Percentiles rank a stretch among this genome's conserved stretches.
phyloP scores from a whole-genome alignment of 2,113 vertebrate genomes.

The Pangasianodon hypophthalmus region DNA sequence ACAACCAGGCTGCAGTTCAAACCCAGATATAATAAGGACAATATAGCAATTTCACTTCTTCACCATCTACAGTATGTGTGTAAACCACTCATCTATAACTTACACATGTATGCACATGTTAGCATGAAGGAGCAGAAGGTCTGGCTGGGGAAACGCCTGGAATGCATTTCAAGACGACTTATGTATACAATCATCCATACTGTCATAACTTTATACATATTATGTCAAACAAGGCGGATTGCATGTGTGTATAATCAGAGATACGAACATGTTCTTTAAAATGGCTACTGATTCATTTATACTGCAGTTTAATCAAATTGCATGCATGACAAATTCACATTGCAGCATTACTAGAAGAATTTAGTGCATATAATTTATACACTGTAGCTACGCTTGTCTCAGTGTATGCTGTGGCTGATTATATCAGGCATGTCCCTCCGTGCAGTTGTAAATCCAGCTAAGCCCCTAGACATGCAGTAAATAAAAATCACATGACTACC shows the following conservation, averaged over 20 bases:
- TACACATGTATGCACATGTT: background rate
- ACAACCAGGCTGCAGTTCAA: background rate
- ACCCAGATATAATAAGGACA: constrained; percentile 18
- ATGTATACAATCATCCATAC: background rate
- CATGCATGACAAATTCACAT: background rate
- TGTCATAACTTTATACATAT: constrained; percentile 8
- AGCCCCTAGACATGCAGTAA: background rate
- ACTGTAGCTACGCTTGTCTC: too few species aligned
- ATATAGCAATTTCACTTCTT: constrained; percentile 6
- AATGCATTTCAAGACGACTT: background rate
- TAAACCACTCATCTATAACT: background rate
- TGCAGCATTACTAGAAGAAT: background rate
- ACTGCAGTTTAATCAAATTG: background rate
- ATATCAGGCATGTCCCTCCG: background rate
- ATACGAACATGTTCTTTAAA: background rate
- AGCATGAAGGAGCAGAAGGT: background rate
- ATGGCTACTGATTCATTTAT: background rate
- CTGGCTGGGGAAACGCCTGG: background rate
- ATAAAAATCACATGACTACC: background rate
- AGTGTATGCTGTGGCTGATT: background rate
- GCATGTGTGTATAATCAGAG: background rate
- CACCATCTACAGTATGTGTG: background rate
- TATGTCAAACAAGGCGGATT: background rate
- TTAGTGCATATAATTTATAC: background rate
- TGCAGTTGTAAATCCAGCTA: background rate